Percentiles rank a stretch among this genome's conserved stretches.
Evolutionary conservation across 2,797 vertebrate species (phyloP).

Genomic region (Clarias laeviceps): DNA sequence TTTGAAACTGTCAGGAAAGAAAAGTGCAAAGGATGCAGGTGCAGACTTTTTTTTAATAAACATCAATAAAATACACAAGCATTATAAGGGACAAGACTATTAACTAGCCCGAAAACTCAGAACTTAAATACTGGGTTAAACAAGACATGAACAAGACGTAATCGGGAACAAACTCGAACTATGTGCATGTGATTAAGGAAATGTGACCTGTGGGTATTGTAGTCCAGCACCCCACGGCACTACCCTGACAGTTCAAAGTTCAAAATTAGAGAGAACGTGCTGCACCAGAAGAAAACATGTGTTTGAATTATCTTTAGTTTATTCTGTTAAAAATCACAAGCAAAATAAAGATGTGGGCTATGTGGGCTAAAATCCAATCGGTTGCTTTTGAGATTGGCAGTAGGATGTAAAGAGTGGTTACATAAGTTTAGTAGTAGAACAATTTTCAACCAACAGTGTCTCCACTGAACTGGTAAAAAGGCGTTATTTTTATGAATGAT

Average conservation of each 20-base stretch:
- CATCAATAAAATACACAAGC: too few relatives aligned
- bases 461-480: neutral
- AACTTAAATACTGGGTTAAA: too few relatives aligned
- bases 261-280: neutral
- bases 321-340: neutral
- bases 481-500: neutral
- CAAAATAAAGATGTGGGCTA: neutral
- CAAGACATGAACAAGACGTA: too few relatives aligned
- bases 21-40: too few relatives aligned
- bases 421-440: neutral
- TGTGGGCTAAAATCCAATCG: neutral
- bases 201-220: too few relatives aligned
- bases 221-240: too few relatives aligned
- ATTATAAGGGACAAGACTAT: too few relatives aligned
- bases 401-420: neutral
- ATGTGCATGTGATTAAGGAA: too few relatives aligned
- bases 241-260: neutral
- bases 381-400: neutral
- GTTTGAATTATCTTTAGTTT: neutral
- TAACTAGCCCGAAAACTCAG: too few relatives aligned
- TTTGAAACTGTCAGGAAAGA: neutral
- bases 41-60: too few relatives aligned
- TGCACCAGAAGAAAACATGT: neutral
- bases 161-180: too few relatives aligned
- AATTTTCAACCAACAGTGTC: neutral